Percentiles rank a stretch among this genome's conserved stretches.
Evolutionary conservation across 2,113 vertebrate genomes (phyloP).

Genomic region (Acanthochromis polyacanthus): DNA sequence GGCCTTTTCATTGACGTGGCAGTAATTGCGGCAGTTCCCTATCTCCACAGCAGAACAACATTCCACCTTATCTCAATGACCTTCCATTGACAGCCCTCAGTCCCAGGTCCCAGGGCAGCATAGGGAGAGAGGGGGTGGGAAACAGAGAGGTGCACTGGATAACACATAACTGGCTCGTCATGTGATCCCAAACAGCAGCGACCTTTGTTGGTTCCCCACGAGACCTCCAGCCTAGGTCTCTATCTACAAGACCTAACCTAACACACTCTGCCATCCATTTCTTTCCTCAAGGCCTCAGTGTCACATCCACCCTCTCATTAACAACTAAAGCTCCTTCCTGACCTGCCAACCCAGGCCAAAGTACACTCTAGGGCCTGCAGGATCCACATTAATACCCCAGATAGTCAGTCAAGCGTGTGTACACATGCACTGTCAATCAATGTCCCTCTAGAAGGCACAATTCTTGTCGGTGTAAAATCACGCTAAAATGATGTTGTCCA

Average conservation of each 20-base stretch:
- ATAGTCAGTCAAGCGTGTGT: constrained; percentile 45
- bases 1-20: constrained; percentile 53
- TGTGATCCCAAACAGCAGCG: constrained; percentile 44
- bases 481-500: constrained; percentile 7
- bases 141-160: constrained; percentile 18
- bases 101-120: constrained; percentile 35
- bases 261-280: constrained; percentile 50
- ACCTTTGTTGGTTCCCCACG: constrained; percentile 54
- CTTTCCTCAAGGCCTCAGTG: constrained; percentile 28
- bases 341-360: constrained; percentile 44
- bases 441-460: constrained; percentile 7
- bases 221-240: constrained; percentile 46
- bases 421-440: constrained; percentile 59
- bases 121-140: constrained; percentile 5
- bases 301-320: constrained; percentile 52
- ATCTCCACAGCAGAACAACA: constrained; percentile 62
- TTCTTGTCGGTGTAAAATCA: constrained; percentile 19
- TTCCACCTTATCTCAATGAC: constrained; percentile 76
- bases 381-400: constrained; percentile 44
- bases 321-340: constrained; percentile 47
- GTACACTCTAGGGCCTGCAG: constrained; percentile 41
- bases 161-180: constrained; percentile 41
- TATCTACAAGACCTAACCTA: constrained; percentile 53
- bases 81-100: constrained; percentile 68
- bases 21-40: constrained; percentile 63